Conservation (phyloP, 2,888 invertebrate genomes). For the Athetis lepigone region DNA sequence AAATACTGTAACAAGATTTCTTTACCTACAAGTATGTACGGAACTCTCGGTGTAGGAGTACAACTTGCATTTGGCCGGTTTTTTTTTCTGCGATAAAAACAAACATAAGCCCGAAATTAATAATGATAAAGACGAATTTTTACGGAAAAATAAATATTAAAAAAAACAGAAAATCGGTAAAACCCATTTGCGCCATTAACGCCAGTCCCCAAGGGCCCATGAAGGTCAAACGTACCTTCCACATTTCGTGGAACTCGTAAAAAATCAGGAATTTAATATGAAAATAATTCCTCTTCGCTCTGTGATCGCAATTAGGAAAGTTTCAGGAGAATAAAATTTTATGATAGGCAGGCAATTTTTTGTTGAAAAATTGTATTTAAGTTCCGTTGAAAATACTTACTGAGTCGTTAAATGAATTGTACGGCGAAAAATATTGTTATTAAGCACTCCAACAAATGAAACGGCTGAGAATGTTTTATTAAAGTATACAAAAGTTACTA, state of each 20-base stretch:
- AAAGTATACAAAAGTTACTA: slow-evolving; percentile 45
- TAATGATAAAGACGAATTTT: slow-evolving; percentile 15
- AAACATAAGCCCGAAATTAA: slow-evolving; percentile 18
- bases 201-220: slow-evolving; percentile 26
- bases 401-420: slow-evolving; percentile 53
- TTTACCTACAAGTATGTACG: too few species aligned
- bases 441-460: slow-evolving; percentile 35
- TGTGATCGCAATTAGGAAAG: slow-evolving; percentile 61
- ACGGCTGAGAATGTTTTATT: slow-evolving; percentile 36
- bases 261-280: slow-evolving; percentile 66
- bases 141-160: slow-evolving; percentile 18
- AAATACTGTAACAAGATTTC: too few species aligned
- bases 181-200: slow-evolving; percentile 37
- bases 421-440: slow-evolving; percentile 46
- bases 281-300: slow-evolving; percentile 56
- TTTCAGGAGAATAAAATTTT: slow-evolving; percentile 47
- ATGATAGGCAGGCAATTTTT: slow-evolving; percentile 44
- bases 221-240: slow-evolving; percentile 45
- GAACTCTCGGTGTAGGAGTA: too few species aligned
- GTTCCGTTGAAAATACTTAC: slow-evolving; percentile 43
- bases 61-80: too few species aligned
- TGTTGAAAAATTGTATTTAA: slow-evolving; percentile 38
- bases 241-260: slow-evolving; percentile 56
- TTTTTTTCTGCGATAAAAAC: too few species aligned
- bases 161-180: slow-evolving; percentile 17